Percentiles rank a stretch among this genome's conserved stretches.
phyloP scores from a whole-genome alignment of 92 coral and sea anemone species.

The Epizoanthus scotinus region DNA sequence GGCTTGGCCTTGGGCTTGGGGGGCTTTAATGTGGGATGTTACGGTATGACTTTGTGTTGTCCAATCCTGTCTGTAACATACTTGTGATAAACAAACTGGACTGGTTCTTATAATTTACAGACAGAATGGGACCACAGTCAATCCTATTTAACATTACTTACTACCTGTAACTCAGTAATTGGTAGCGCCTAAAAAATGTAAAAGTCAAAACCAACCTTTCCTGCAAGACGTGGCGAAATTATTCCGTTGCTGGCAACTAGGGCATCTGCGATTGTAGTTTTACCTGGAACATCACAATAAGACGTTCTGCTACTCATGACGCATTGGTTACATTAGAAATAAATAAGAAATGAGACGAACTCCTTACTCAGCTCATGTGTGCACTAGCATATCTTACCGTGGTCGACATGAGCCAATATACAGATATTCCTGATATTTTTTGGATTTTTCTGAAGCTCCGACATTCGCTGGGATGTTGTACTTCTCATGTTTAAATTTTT shows the following conservation, averaged over 20 bases:
- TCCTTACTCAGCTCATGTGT: too few relatives aligned
- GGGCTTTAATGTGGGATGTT: too few relatives aligned
- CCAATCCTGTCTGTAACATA: too few relatives aligned
- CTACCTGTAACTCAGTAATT: too few relatives aligned
- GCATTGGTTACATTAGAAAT: slow-evolving; percentile 13
- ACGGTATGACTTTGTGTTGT: too few relatives aligned
- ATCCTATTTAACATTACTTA: too few relatives aligned
- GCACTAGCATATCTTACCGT: slow-evolving; percentile 73
- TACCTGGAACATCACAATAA: slow-evolving; percentile 56
- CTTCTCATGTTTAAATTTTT: slow-evolving; percentile 66
- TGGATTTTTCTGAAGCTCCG: slow-evolving; percentile 86
- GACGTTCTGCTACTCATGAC: neutral
- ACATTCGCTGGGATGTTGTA: slow-evolving; percentile 66
- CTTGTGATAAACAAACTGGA: too few relatives aligned
- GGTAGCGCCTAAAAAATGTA: too few relatives aligned
- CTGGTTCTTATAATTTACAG: too few relatives aligned
- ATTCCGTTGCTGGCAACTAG: slow-evolving; percentile 99
- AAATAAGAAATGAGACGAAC: neutral
- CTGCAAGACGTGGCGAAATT: slow-evolving; percentile 91
- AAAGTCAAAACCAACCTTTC: slow-evolving; percentile 63
- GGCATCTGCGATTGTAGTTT: slow-evolving; percentile 97
- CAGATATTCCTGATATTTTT: slow-evolving; percentile 93
- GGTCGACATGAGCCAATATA: slow-evolving; percentile 97
- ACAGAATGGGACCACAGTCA: too few relatives aligned
- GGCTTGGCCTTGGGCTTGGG: too few relatives aligned